phyloP scores from a whole-genome alignment of 2,888 invertebrate species.

The Drosophila pseudotalamancana region DNA sequence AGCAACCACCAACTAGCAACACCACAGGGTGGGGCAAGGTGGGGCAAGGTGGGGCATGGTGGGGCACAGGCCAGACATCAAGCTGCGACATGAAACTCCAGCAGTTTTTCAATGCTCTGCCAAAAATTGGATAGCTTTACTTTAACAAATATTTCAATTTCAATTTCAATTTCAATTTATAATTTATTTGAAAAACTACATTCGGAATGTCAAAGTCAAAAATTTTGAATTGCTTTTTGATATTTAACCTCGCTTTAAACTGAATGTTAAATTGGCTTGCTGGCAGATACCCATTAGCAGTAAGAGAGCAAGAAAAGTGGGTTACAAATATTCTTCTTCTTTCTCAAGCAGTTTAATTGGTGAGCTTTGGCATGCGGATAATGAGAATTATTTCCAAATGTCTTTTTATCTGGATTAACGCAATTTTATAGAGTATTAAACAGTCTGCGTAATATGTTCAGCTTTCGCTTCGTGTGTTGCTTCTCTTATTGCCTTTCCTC shows the following conservation, averaged over 20 bases:
- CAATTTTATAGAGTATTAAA: conserved; percentile 31
- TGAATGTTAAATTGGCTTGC: no score
- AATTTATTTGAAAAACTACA: neutral
- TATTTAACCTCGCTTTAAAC: no score
- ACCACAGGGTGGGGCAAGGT: neutral
- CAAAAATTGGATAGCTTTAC: neutral
- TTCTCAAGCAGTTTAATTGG: no score
- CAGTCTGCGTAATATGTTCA: conserved; percentile 18
- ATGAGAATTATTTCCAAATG: neutral
- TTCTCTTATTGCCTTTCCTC: conserved; percentile 23
- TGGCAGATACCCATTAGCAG: no score
- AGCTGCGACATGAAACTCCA: conserved; percentile 24
- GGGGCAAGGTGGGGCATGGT: neutral
- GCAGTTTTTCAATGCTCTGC: conserved; percentile 21
- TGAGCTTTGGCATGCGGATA: neutral
- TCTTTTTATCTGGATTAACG: neutral
- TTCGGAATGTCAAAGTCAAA: no score
- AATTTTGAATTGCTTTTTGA: no score
- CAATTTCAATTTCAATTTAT: neutral
- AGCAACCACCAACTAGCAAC: neutral
- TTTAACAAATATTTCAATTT: neutral
- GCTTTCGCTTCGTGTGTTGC: conserved; percentile 8
- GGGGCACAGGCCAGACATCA: conserved; percentile 23
- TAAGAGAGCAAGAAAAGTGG: no score
- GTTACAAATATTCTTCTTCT: no score